Evolutionary conservation across 1,140 invertebrate species (phyloP), one percentile per base, ranked within the genome.

Genomic region (Diprion similis): DNA sequence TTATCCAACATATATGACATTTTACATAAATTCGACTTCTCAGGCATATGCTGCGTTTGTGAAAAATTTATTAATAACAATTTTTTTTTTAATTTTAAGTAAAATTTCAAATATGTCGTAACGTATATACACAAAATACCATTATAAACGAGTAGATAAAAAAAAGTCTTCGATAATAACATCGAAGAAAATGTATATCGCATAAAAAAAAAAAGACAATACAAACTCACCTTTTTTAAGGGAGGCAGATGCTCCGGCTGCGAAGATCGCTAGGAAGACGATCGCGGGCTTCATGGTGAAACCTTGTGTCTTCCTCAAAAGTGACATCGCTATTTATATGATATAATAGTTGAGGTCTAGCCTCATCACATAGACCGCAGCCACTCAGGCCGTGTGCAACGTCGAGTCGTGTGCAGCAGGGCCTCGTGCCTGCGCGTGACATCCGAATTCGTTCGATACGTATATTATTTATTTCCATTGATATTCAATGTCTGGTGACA

Each of bases 241-340:
- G 66, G 18, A 18, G 19, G 66, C 66, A 7, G 18, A 68, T 68
- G 0, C 15, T 19, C 66, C 37, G 3, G 18, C 66, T 15, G 11
- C 37, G 17, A 13, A 45, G 18, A 18, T 19, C 66, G 19, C 11
- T 19, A 45, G 10, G 8, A 68, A 68, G 15, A 68, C 11, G 13
- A 68, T 15, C 11, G 66, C 10, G 17, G 15, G 66, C 66, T 68
- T 68, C 66, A 68, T 68, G 37, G 11, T 68, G 37, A 68, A 68
- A 0, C 37, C 18, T 4, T 68, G 15, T 68, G 66, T 8, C 66
- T 64, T 64, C 66, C 11, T 18, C 66, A 45, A 13, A 18, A 13
- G 18, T 19, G 18, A 13, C 11, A 19, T 68, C 18, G 66, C 11
- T 68, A 68, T 68, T 68, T 68, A 68, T 19, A 18, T 18, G 66